Conservation (phyloP, 2,888 invertebrate species). For the Ptychoptera albimana region DNA sequence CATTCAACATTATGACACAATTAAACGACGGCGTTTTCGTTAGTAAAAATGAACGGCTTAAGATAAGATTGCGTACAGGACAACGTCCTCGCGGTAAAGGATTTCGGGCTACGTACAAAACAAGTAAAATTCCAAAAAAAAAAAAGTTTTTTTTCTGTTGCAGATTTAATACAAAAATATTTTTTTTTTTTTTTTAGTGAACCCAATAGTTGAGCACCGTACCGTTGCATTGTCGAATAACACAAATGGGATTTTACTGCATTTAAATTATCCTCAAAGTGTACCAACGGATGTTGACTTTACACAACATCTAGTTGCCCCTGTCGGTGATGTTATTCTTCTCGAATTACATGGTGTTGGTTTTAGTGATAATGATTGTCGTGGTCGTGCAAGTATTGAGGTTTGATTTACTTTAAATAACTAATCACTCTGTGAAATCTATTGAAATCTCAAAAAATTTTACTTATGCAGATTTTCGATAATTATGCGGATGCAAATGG, state of each 20-base stretch:
- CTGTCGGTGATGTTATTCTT: constrained; percentile 35
- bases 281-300: constrained; percentile 36
- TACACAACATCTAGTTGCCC: constrained; percentile 38
- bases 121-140: constrained; percentile 29
- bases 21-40: constrained; percentile 51
- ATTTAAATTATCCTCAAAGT: constrained; percentile 41
- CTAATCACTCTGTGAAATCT: too few relatives aligned
- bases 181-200: constrained; percentile 16
- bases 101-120: constrained; percentile 49
- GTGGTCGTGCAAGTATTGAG: constrained; percentile 36
- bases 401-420: constrained; percentile 18
- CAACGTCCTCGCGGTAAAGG: constrained; percentile 47
- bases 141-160: background rate
- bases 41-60: constrained; percentile 43
- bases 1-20: constrained; percentile 37
- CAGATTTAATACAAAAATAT: background rate
- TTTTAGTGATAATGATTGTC: constrained; percentile 31
- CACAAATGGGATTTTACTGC: constrained; percentile 33
- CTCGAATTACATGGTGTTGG: constrained; percentile 34
- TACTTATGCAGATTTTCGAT: constrained; percentile 36
- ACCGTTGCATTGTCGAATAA: constrained; percentile 31
- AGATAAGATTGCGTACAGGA: constrained; percentile 46
- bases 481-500: constrained; percentile 56
- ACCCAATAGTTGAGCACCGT: constrained; percentile 27
- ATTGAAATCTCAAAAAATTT: background rate